Conservation (phyloP, 2,113 vertebrate genomes). For the Ceyx cyanopectus region DNA sequence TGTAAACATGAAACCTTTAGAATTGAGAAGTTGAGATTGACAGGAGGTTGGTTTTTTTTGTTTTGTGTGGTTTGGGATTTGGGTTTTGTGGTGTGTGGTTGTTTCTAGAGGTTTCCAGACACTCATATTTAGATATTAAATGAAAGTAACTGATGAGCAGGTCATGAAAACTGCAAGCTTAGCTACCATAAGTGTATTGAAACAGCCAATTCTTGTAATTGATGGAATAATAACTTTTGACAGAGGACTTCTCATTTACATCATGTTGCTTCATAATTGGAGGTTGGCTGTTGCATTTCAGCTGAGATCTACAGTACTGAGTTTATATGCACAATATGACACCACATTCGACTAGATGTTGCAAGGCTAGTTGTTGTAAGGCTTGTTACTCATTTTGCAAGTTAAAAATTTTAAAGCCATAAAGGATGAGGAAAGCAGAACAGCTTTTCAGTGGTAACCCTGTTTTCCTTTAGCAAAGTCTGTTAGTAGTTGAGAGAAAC, state of each 20-base stretch:
- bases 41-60: not conserved
- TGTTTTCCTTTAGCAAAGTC: not conserved
- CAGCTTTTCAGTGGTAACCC: not conserved
- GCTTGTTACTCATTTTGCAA: not conserved
- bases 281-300: not conserved
- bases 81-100: not conserved
- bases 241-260: not conserved
- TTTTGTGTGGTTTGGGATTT: not conserved
- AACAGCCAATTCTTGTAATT: not conserved
- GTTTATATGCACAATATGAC: not conserved
- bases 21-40: not conserved
- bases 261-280: not conserved
- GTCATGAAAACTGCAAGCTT: not conserved
- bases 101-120: not conserved
- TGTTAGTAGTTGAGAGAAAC: not conserved
- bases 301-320: not conserved
- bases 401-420: conserved; percentile 21
- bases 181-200: not conserved
- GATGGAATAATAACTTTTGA: conserved; percentile 18
- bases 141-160: not conserved
- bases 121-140: not conserved
- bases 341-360: not conserved
- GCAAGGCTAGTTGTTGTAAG: not conserved
- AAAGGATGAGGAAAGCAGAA: not conserved
- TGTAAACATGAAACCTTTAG: not conserved